A percentile compares a stretch with the other conserved stretches of the same genome.
These are phyloP conservation scores for Operophtera brumata DNA, from an alignment of 2,888 invertebrate genomes.

Conservation along the genomic window DNA sequence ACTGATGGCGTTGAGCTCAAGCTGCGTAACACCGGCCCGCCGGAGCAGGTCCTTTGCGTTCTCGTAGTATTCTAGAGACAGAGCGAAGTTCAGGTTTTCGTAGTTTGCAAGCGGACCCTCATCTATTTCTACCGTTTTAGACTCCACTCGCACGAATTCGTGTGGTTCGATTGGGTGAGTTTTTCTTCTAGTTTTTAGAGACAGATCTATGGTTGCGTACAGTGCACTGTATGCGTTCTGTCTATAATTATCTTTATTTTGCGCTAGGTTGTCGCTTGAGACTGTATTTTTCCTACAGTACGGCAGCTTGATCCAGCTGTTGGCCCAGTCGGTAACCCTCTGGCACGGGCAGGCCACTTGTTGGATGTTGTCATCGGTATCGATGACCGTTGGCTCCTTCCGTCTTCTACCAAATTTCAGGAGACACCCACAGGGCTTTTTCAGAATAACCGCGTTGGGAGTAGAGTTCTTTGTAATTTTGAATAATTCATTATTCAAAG, in stretches of 20 bases:
- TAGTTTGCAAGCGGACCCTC: constrained; percentile 82
- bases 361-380: constrained; percentile 59
- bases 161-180: constrained; percentile 40
- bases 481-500: constrained; percentile 78
- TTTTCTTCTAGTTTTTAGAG: constrained; percentile 82
- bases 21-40: constrained; percentile 78
- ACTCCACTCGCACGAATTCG: constrained; percentile 32
- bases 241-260: constrained; percentile 78
- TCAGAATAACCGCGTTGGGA: constrained; percentile 79
- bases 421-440: constrained; percentile 86
- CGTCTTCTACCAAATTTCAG: constrained; percentile 72
- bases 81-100: constrained; percentile 88
- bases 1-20: constrained; percentile 71
- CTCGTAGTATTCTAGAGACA: constrained; percentile 88
- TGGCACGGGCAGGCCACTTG: constrained; percentile 79
- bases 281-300: constrained; percentile 72
- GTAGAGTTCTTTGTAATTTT: constrained; percentile 74
- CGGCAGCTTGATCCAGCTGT: constrained; percentile 82
- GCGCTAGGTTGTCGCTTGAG: constrained; percentile 53
- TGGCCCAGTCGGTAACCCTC: constrained; percentile 84
- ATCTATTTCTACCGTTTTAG: constrained; percentile 50
- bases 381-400: constrained; percentile 59
- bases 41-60: constrained; percentile 86
- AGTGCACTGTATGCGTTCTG: constrained; percentile 74
- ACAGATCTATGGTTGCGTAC: constrained; percentile 85